A percentile compares a stretch with the other conserved stretches of the same genome.
Evolutionary conservation across 30 jellyfish, hydroid and myxozoan genomes (phyloP).

Genomic region (Aurelia sp.): DNA sequence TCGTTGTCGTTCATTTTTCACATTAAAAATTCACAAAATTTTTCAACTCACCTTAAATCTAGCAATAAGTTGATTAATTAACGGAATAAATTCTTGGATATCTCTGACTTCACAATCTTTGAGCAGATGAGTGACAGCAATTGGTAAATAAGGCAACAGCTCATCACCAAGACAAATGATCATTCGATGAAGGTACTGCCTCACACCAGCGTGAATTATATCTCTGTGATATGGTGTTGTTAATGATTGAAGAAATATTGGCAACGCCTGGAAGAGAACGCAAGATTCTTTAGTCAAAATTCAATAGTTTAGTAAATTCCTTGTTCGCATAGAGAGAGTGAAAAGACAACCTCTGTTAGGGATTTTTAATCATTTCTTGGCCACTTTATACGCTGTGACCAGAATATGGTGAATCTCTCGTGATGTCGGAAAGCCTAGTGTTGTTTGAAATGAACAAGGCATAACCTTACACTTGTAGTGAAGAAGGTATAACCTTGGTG

Average conservation of each 20-base stretch:
- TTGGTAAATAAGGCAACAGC: conserved; percentile 88
- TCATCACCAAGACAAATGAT: conserved; percentile 94
- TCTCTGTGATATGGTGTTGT: conserved; percentile 90
- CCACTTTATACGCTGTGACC: too few relatives aligned
- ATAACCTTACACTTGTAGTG: too few relatives aligned
- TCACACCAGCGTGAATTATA: conserved; percentile 85
- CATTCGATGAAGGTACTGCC: conserved; percentile 98
- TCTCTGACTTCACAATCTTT: conserved; percentile 97
- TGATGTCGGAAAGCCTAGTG: too few relatives aligned
- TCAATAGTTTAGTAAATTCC: background rate
- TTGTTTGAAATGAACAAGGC: too few relatives aligned
- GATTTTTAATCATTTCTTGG: too few relatives aligned
- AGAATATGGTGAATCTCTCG: too few relatives aligned
- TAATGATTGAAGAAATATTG: conserved; percentile 86
- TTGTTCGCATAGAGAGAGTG: background rate
- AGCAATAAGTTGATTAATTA: conserved; percentile 91
- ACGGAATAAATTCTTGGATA: conserved; percentile 95
- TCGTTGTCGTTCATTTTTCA: too few relatives aligned
- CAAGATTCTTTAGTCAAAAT: background rate
- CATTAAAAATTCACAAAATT: too few relatives aligned
- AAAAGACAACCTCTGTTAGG: too few relatives aligned
- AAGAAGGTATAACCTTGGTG: too few relatives aligned
- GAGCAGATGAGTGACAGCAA: conserved; percentile 92
- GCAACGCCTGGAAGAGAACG: conserved; percentile 74
- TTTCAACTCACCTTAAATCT: conserved; percentile 79